phyloP scores from a whole-genome alignment of 2,113 vertebrate species.

The Sus scrofa region T2T-Sscrofa CM000828.6:49521001-49521500 shows the following conservation, averaged over 20 bases:
- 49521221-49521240: constrained; percentile 25
- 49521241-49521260: not conserved
- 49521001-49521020: constrained; percentile 74
- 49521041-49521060: constrained; percentile 73
- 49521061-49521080: constrained; percentile 72
- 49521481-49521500: constrained; percentile 54
- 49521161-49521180: constrained; percentile 62
- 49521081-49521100: constrained; percentile 21
- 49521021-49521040: constrained; percentile 77
- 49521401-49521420: not conserved
- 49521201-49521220: not conserved
- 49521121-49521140: constrained; percentile 21
- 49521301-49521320: not conserved
- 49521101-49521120: not conserved
- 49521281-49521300: not conserved
- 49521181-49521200: not conserved
- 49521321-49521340: not conserved
- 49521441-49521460: constrained; percentile 2
- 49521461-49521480: not conserved
- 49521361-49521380: not conserved
- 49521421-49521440: not conserved
- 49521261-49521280: not conserved
- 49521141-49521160: constrained; percentile 52
- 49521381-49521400: not conserved
- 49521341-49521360: not conserved